Evolutionary conservation across 2,113 vertebrate genomes (phyloP).

Genomic region (Ascaphus truei): DNA sequence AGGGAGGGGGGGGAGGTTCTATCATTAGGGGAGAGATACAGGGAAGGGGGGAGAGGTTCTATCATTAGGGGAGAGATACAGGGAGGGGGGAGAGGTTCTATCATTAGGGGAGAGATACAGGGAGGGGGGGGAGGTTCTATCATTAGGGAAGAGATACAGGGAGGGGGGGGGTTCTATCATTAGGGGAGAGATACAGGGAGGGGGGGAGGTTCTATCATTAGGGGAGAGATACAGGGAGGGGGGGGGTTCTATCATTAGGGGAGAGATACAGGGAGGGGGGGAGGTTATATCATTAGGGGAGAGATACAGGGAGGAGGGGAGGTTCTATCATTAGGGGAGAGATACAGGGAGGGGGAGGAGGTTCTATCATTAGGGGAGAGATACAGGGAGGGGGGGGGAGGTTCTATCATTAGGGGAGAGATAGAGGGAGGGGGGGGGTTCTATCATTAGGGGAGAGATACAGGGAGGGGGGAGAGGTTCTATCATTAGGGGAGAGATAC

Average conservation of each 20-base stretch:
- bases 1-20: too few relatives aligned
- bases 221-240: too few relatives aligned
- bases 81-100: too few relatives aligned
- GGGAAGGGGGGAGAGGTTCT: neutral
- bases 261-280: slow-evolving; percentile 62
- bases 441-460: too few relatives aligned
- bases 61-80: too few relatives aligned
- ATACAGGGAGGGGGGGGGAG: too few relatives aligned
- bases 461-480: too few relatives aligned
- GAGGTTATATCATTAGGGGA: too few relatives aligned
- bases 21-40: slow-evolving; percentile 78
- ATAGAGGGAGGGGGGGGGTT: slow-evolving; percentile 51
- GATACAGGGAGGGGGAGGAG: slow-evolving; percentile 56
- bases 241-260: slow-evolving; percentile 38
- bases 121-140: neutral
- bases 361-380: too few relatives aligned
- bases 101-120: slow-evolving; percentile 76
- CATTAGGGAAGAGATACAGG: too few relatives aligned
- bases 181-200: slow-evolving; percentile 69
- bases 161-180: neutral
- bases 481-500: slow-evolving; percentile 73
- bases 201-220: too few relatives aligned
- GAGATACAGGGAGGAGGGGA: too few relatives aligned
- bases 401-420: slow-evolving; percentile 60
- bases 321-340: slow-evolving; percentile 49